A percentile compares a stretch with the other conserved stretches of the same genome.
Conservation (phyloP, 2,888 invertebrate species). For the Aethes cnicana region DNA sequence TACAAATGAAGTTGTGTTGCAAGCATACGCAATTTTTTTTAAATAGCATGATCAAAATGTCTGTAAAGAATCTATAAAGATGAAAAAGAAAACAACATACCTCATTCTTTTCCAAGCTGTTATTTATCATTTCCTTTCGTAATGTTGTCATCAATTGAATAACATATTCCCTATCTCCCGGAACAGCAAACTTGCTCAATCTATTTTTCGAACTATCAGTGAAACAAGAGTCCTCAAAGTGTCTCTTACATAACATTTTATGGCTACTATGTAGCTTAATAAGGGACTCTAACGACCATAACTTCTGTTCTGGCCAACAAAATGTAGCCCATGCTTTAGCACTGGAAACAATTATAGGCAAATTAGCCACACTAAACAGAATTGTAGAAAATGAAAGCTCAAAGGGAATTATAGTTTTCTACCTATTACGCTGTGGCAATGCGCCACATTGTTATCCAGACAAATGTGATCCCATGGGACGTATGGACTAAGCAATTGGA, state of each 20-base stretch:
- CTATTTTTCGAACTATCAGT: neutral
- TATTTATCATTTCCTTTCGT: constrained; percentile 1
- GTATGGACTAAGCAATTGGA: too few species aligned
- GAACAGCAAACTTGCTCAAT: neutral
- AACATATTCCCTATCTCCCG: neutral
- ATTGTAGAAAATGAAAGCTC: too few species aligned
- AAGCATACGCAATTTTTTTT: too few species aligned
- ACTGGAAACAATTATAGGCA: neutral
- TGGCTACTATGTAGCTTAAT: neutral
- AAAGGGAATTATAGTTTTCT: too few species aligned
- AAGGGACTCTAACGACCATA: constrained; percentile 2
- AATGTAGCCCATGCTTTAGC: neutral
- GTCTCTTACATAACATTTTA: constrained; percentile 3
- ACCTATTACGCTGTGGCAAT: too few species aligned
- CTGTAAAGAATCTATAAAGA: neutral
- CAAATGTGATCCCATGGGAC: too few species aligned
- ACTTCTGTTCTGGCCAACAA: constrained; percentile 2
- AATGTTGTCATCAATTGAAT: neutral
- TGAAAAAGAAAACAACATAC: neutral
- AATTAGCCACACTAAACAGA: too few species aligned
- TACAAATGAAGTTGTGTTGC: too few species aligned
- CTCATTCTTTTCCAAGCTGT: neutral
- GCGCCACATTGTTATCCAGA: too few species aligned
- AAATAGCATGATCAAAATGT: too few species aligned
- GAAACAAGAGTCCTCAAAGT: constrained; percentile 9